phyloP scores from a whole-genome alignment of 2,113 vertebrate species.

The Malaclemys terrapin region DNA sequence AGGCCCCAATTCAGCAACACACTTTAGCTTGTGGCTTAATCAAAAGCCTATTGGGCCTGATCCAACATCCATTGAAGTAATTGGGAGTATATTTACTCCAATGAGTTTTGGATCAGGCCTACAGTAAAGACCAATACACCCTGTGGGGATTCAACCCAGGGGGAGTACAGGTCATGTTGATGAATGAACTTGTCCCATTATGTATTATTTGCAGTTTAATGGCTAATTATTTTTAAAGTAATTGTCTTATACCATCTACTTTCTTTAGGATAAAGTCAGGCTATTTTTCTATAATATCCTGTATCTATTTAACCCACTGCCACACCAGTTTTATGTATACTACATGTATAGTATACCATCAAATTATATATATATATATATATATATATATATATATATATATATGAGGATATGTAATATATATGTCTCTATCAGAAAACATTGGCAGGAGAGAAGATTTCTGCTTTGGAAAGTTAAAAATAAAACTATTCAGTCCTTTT shows the following conservation, averaged over 20 bases:
- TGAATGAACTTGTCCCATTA: neutral
- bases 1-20: neutral
- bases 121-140: neutral
- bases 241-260: neutral
- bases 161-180: neutral
- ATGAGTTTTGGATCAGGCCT: neutral
- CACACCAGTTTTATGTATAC: neutral
- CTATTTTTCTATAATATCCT: neutral
- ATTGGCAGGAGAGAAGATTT: neutral
- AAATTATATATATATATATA: neutral
- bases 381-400: neutral
- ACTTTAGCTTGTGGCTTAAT: neutral
- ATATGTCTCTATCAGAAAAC: neutral
- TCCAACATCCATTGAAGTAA: neutral
- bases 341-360: neutral
- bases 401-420: neutral
- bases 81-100: neutral
- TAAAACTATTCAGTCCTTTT: neutral
- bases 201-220: neutral
- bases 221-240: neutral
- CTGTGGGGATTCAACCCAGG: neutral
- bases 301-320: neutral
- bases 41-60: rapidly evolving
- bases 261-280: neutral
- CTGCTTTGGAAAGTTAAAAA: neutral